phyloP scores from a whole-genome alignment of 2,797 vertebrate species.

The Alcedo quadribrachys region DNA sequence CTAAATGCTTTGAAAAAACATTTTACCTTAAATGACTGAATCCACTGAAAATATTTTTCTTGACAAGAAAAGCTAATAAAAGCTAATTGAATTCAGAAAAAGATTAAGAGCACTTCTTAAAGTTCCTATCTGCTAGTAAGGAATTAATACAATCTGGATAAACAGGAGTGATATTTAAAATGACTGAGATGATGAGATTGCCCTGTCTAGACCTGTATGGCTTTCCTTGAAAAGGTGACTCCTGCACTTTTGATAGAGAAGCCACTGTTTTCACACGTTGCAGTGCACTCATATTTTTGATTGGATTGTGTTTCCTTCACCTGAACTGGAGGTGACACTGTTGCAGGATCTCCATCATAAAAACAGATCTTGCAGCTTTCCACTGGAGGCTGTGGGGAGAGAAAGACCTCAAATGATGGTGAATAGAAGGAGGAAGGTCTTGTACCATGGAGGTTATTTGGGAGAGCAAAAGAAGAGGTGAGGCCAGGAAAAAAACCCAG shows the following conservation, averaged over 20 bases:
- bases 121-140: background rate
- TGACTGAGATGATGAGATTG: background rate
- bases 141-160: background rate
- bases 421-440: background rate
- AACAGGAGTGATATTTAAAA: background rate
- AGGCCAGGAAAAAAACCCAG: background rate
- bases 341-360: background rate
- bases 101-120: background rate
- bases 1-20: background rate
- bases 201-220: background rate
- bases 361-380: background rate
- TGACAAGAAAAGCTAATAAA: background rate
- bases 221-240: background rate
- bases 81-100: background rate
- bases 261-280: background rate
- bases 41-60: slow-evolving; percentile 7
- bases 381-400: background rate
- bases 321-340: background rate
- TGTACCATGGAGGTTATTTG: background rate
- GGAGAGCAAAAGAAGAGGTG: background rate
- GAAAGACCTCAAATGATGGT: background rate
- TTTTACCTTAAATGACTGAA: background rate
- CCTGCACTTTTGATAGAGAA: background rate
- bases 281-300: background rate
- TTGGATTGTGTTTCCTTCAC: background rate